These are phyloP conservation scores for Erebia palarica DNA, from an alignment of 2,888 invertebrate genomes.

Conservation along the genomic window DNA sequence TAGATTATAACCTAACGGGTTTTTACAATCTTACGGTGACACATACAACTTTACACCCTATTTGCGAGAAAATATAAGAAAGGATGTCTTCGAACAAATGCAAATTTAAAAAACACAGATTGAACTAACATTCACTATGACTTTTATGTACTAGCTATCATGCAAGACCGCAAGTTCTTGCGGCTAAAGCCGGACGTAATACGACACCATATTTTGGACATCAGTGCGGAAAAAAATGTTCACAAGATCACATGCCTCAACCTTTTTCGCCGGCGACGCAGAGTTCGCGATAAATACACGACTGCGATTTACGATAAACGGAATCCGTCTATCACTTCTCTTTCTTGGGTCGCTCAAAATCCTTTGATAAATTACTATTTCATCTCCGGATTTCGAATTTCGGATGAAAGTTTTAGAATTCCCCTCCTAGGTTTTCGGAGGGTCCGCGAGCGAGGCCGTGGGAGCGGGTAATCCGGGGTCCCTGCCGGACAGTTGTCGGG, in stretches of 20 bases:
- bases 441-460: slow-evolving; percentile 48
- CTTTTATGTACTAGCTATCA: too few relatives aligned
- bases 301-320: slow-evolving; percentile 68
- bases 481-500: slow-evolving; percentile 66
- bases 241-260: neutral
- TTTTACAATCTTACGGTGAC: too few relatives aligned
- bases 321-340: slow-evolving; percentile 66
- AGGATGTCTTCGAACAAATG: too few relatives aligned
- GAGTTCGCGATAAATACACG: slow-evolving; percentile 55
- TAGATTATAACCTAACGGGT: too few relatives aligned
- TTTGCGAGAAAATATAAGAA: too few relatives aligned
- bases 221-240: slow-evolving; percentile 8
- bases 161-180: too few relatives aligned
- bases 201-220: neutral
- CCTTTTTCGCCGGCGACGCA: slow-evolving; percentile 27
- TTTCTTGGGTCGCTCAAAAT: slow-evolving; percentile 70
- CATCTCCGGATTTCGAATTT: slow-evolving; percentile 74
- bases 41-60: too few relatives aligned
- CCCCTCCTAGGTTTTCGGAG: slow-evolving; percentile 54
- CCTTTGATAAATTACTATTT: slow-evolving; percentile 82
- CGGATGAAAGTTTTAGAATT: slow-evolving; percentile 64
- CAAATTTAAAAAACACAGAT: too few relatives aligned
- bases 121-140: too few relatives aligned
- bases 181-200: neutral
- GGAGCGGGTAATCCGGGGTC: slow-evolving; percentile 66